Conservation (phyloP, 2,113 vertebrate genomes). For the Gobiocypris rarus region DNA sequence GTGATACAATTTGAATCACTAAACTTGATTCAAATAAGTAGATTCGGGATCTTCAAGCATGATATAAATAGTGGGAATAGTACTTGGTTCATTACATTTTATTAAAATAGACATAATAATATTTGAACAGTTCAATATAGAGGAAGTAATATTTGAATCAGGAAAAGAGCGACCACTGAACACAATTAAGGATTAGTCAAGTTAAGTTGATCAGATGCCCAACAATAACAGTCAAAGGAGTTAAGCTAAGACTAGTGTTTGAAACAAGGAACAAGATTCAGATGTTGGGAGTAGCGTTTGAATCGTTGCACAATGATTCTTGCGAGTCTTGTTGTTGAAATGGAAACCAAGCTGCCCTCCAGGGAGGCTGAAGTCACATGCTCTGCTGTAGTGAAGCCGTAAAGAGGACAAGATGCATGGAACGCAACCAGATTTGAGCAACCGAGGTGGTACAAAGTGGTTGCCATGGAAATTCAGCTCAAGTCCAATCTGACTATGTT, state of each 20-base stretch:
- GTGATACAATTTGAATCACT: background rate
- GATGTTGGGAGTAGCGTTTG: slow-evolving; percentile 1
- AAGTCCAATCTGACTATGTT: slow-evolving; percentile 47
- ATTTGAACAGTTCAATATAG: background rate
- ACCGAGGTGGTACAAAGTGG: slow-evolving; percentile 43
- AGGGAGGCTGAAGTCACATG: slow-evolving; percentile 30
- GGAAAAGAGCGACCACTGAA: background rate
- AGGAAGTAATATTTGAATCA: background rate
- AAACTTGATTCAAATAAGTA: background rate
- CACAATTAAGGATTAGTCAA: background rate
- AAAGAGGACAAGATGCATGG: slow-evolving; percentile 39
- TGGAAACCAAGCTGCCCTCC: slow-evolving; percentile 29
- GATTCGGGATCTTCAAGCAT: background rate
- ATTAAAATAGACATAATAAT: background rate
- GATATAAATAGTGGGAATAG: background rate
- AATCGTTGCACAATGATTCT: background rate
- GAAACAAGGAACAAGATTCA: background rate
- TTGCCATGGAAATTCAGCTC: slow-evolving; percentile 63
- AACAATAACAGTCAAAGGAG: background rate
- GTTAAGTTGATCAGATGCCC: background rate
- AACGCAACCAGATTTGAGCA: slow-evolving; percentile 48
- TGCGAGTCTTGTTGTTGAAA: slow-evolving; percentile 10
- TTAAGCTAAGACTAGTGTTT: background rate
- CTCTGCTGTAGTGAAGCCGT: slow-evolving; percentile 23
- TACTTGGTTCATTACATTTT: background rate